Evolutionary conservation across 2,797 vertebrate genomes (phyloP).

Genomic region (Cottoperca gobio): DNA sequence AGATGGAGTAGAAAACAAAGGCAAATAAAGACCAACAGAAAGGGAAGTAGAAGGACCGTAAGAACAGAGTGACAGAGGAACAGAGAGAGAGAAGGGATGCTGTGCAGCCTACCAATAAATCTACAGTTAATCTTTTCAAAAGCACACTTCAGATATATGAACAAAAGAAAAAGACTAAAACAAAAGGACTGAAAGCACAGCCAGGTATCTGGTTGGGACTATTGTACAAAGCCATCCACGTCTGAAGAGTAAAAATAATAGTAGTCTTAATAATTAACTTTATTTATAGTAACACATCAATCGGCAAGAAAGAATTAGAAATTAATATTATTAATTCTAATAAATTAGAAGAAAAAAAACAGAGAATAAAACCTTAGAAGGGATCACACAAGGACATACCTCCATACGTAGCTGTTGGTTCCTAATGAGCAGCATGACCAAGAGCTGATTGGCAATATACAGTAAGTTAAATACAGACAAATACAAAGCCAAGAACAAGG

Average conservation of each 20-base stretch:
- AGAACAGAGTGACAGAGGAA: slow-evolving; percentile 52
- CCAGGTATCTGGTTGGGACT: slow-evolving; percentile 6
- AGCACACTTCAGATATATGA: slow-evolving; percentile 23
- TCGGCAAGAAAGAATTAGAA: not conserved
- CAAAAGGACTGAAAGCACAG: slow-evolving; percentile 16
- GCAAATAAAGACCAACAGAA: slow-evolving; percentile 75
- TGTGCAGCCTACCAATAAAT: slow-evolving; percentile 49
- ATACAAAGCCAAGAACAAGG: not conserved
- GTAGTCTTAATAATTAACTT: not conserved
- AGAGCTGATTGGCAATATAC: not conserved
- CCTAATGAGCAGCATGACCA: not conserved
- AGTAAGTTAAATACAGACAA: not conserved
- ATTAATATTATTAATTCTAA: too few relatives aligned
- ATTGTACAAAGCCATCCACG: not conserved
- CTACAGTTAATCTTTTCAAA: slow-evolving; percentile 60
- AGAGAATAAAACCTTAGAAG: not conserved
- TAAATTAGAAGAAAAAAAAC: too few relatives aligned
- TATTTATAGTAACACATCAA: not conserved
- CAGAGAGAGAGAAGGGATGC: slow-evolving; percentile 7
- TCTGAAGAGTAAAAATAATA: slow-evolving; percentile 2
- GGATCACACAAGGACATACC: not conserved
- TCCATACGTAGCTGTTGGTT: not conserved
- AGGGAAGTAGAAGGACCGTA: slow-evolving; percentile 65
- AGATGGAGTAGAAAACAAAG: slow-evolving; percentile 76
- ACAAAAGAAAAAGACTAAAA: slow-evolving; percentile 18